Percentiles rank a stretch among this genome's conserved stretches.
Conservation (phyloP, 2,113 vertebrate genomes). For the Gadus chalcogrammus region DNA sequence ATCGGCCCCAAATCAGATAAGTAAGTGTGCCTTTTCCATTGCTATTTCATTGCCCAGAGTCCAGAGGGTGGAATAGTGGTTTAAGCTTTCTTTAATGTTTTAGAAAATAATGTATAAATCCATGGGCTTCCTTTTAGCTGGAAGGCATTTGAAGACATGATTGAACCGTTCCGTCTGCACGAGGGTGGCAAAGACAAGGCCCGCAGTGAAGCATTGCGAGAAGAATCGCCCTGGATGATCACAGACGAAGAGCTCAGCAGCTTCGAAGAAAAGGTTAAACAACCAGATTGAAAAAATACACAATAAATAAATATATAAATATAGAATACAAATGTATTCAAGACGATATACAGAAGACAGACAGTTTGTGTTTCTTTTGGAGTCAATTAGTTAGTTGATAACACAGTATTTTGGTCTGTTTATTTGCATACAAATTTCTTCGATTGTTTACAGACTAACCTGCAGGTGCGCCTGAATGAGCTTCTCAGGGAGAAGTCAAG, state of each 20-base stretch:
- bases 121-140: slow-evolving; percentile 72
- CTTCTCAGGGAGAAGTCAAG: slow-evolving; percentile 86
- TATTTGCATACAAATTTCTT: slow-evolving; percentile 1
- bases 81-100: not conserved
- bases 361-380: not conserved
- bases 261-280: slow-evolving; percentile 90
- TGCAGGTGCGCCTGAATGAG: slow-evolving; percentile 92
- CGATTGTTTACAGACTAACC: slow-evolving; percentile 77
- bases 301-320: not conserved
- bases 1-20: slow-evolving; percentile 83
- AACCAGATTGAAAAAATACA: not conserved
- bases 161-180: slow-evolving; percentile 88
- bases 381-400: not conserved
- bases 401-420: not conserved
- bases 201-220: slow-evolving; percentile 83
- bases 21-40: slow-evolving; percentile 63
- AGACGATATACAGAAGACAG: not conserved
- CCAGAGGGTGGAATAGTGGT: slow-evolving; percentile 9
- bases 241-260: slow-evolving; percentile 86
- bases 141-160: slow-evolving; percentile 93
- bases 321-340: not conserved
- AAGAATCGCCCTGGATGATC: slow-evolving; percentile 90
- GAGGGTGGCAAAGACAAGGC: slow-evolving; percentile 82
- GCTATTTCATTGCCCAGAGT: not conserved
- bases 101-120: not conserved